A percentile compares a stretch with the other conserved stretches of the same genome.
Evolutionary conservation across 1,140 invertebrate species (phyloP).

Genomic region (Temnothorax curvispinosus): DNA sequence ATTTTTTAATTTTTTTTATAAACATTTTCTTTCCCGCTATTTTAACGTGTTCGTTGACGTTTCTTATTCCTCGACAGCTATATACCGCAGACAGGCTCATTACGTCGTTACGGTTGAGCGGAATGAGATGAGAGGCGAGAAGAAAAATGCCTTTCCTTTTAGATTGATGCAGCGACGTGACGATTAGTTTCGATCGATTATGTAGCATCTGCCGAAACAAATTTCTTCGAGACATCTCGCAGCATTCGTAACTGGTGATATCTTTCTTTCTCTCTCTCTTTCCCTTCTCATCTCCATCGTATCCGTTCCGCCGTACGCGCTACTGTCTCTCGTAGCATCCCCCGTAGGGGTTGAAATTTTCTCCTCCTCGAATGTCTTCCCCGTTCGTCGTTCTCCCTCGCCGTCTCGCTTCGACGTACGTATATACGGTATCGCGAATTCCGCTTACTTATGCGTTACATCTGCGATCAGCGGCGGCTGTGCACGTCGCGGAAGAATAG

Average conservation of each 20-base stretch:
- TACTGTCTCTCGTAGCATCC: neutral
- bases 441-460: slow-evolving; percentile 72
- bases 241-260: slow-evolving; percentile 9
- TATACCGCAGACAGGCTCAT: neutral
- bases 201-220: neutral
- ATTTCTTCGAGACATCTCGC: neutral
- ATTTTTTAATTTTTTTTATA: neutral
- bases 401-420: slow-evolving; percentile 40
- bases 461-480: slow-evolving; percentile 80
- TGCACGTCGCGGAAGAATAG: slow-evolving; percentile 78
- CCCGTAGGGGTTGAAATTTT: slow-evolving; percentile 51
- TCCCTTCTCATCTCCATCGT: neutral
- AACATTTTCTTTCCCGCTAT: neutral
- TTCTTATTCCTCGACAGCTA: neutral
- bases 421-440: slow-evolving; percentile 67
- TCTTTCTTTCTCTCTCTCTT: slow-evolving; percentile 16
- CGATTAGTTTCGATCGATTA: slow-evolving; percentile 45
- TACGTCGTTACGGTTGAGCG: neutral
- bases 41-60: neutral
- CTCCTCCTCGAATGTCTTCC: slow-evolving; percentile 34
- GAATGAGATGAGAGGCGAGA: neutral
- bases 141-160: neutral
- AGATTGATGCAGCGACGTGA: neutral
- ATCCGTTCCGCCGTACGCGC: slow-evolving; percentile 9
- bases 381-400: slow-evolving; percentile 20